Evolutionary conservation across 1,140 invertebrate genomes (phyloP).

Genomic region (Acromyrmex echinatior): DNA sequence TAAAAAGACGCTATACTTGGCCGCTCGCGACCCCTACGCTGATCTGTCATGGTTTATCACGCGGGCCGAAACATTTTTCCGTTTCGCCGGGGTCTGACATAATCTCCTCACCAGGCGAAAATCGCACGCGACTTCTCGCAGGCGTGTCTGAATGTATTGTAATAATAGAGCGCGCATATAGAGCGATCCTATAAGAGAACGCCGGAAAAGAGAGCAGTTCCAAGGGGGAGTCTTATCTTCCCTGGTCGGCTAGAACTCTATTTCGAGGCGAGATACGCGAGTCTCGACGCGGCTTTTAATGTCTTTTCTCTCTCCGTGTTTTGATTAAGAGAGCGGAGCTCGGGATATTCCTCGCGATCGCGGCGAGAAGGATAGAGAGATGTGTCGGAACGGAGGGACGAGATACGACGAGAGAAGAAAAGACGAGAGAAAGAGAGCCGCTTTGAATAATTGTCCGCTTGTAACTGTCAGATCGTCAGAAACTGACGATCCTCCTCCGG

Average conservation of each 20-base stretch:
- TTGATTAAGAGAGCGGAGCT: slow-evolving; percentile 83
- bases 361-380: slow-evolving; percentile 28
- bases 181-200: slow-evolving; percentile 67
- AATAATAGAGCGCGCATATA: slow-evolving; percentile 75
- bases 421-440: slow-evolving; percentile 73
- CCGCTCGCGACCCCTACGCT: not conserved
- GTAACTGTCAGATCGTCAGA: slow-evolving; percentile 80
- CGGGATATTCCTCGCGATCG: slow-evolving; percentile 54
- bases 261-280: slow-evolving; percentile 83
- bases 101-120: slow-evolving; percentile 69
- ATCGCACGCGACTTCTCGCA: slow-evolving; percentile 66
- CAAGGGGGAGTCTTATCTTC: slow-evolving; percentile 85
- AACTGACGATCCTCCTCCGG: slow-evolving; percentile 67
- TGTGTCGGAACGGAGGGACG: slow-evolving; percentile 27
- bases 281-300: slow-evolving; percentile 81
- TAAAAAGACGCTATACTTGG: slow-evolving; percentile 13
- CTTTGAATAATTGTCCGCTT: slow-evolving; percentile 84
- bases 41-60: slow-evolving; percentile 60
- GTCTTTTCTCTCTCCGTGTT: slow-evolving; percentile 84
- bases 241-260: slow-evolving; percentile 82
- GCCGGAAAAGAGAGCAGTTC: slow-evolving; percentile 69
- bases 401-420: slow-evolving; percentile 44
- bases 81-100: slow-evolving; percentile 65
- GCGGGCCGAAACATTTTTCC: slow-evolving; percentile 66
- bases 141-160: slow-evolving; percentile 62